Base-by-base conservation (phyloP, 2,888 invertebrate genomes). In the Cataglyphis albicans region DNA sequence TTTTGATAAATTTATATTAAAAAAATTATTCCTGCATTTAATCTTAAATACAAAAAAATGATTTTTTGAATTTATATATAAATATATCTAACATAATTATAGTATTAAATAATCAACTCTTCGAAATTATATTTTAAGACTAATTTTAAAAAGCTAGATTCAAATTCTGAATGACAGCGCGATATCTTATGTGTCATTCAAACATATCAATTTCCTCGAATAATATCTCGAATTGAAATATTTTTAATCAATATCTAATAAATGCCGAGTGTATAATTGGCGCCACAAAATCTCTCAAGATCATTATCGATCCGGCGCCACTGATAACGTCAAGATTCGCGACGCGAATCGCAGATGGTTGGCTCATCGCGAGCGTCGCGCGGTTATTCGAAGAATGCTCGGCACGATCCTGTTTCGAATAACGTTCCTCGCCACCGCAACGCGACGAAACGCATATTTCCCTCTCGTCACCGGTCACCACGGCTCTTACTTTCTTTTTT, bases 371-470 rank as follows among this genome's bases (percentile, higher is more conserved):
- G 2, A 18, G 5, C 1, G n/a, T 63, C 41, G 7, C 41, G 12
- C 12, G 10, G 32, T 61, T n/a, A 5, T 41, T 41, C 48, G 9
- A 55, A 35, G 38, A 76, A 44, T 18, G 52, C 12, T 63, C n/a
- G n/a, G n/a, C 21, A 2, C 32, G 44, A 48, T 75, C 18, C 29
- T 29, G 29, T 61, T 59, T 75, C 64, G 32, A 21, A 44, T 29
- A 12, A 73, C 9, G 21, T 48, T 7, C 6, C 21, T 78, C 18
- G 21, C 21, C 21, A 25, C 12, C n/a, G 55, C n/a, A n/a, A 81
- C 65, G 84, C 61, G 81, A 84, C 70, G 59, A 83, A 86, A 86
- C 84, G 88, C 88, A 83, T 85, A 82, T 75, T 70, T 38, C 57
- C 59, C 59, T 76, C 48, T 41, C 52, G 76, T 78, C 38, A 61